Evolutionary conservation across 2,113 vertebrate genomes (phyloP), one percentile per base, ranked within the genome.

Genomic region (Chaetura pelagica): DNA sequence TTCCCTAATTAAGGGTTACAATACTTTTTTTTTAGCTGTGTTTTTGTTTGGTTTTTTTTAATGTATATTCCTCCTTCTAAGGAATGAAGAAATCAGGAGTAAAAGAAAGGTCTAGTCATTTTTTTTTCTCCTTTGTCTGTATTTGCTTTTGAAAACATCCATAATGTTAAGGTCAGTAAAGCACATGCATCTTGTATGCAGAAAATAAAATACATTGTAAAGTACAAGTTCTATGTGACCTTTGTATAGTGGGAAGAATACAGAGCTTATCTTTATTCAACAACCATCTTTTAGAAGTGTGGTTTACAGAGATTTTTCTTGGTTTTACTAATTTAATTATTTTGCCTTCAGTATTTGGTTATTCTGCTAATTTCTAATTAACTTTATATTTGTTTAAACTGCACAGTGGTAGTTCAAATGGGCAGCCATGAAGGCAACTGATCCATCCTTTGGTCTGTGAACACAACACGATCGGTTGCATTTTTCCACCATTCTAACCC

Each of bases 121-220:
- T 30, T 40, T 78, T 54, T 30, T 55, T 91, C 46, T 84, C 38
- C 51, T 63, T 82, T 93, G 68, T 57, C 72, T 92, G 66, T 89
- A 38, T 91, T 91, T 96, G 78, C 71, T 62, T 89, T 91, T 85
- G 66, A 76, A 93, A 88, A 83, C 10, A 24, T 76, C 38, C 1
- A 1, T 68, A 79, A 79, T 85, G 26, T 74, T 80, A 72, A 93
- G 59, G 74, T 91, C 82, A 83, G 71, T 69, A 93, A 85, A 96
- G 51, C 46, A 85, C 34, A 49, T 48, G 55, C 67, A 59, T 96
- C 34, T 82, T 94, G 35, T 87, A 38, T 84, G 62, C 93, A 81
- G 73, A 78, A 89, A 94, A 97, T 97, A 95, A 97, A 97, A 84
- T 72, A 34, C 82, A 16, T 90, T 64, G 55, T 87, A 14, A 95